Conservation (phyloP, 2,113 vertebrate genomes). For the Nanorana parkeri region DNA sequence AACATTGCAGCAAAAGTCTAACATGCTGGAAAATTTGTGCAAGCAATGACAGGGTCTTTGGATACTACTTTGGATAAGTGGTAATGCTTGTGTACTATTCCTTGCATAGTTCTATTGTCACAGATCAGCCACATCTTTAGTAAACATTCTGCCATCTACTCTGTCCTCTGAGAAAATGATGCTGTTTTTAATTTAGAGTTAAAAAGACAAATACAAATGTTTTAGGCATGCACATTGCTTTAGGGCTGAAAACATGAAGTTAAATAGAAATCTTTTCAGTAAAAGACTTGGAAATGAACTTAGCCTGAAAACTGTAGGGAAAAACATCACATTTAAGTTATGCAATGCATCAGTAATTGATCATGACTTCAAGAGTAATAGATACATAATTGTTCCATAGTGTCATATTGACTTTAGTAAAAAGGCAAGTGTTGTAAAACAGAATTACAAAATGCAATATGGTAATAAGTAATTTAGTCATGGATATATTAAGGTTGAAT, state of each 20-base stretch:
- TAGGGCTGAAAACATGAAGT: slow-evolving; percentile 27
- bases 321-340: slow-evolving; percentile 29
- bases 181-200: slow-evolving; percentile 47
- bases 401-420: slow-evolving; percentile 3
- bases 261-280: slow-evolving; percentile 36
- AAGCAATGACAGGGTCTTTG: too few species aligned
- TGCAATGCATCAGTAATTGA: slow-evolving; percentile 27
- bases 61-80: too few species aligned
- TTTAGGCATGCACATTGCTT: slow-evolving; percentile 26
- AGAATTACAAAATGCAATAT: background rate
- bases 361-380: slow-evolving; percentile 38
- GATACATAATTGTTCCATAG: slow-evolving; percentile 20
- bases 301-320: slow-evolving; percentile 18
- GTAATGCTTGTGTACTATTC: too few species aligned
- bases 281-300: slow-evolving; percentile 16
- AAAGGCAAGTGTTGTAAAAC: background rate
- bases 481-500: background rate
- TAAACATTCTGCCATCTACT: background rate
- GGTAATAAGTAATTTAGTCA: background rate
- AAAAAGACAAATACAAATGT: slow-evolving; percentile 35
- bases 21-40: too few species aligned
- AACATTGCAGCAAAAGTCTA: too few species aligned
- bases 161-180: slow-evolving; percentile 20
- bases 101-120: too few species aligned
- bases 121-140: too few species aligned